A percentile compares a stretch with the other conserved stretches of the same genome.
Conservation (phyloP, 2,797 vertebrate species). For the Chiroxiphia lanceolata region DNA sequence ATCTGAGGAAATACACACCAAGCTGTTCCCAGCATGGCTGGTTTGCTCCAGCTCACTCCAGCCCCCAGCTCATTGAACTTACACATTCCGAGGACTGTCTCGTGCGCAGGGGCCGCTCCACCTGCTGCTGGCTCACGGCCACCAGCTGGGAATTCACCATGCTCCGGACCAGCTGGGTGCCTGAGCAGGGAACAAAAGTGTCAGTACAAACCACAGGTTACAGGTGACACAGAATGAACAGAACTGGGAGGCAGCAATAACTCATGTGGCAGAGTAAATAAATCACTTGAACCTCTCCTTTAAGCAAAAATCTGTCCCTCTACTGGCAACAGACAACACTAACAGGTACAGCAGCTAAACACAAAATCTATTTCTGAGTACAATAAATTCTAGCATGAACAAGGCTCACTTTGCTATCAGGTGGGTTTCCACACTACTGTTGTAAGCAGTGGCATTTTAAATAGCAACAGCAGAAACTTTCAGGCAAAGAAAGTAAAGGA, state of each 20-base stretch:
- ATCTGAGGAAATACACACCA: neutral
- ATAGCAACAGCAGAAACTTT: neutral
- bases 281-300: neutral
- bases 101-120: conserved; percentile 83
- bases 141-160: conserved; percentile 89
- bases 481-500: neutral
- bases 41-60: neutral
- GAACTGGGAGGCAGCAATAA: neutral
- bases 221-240: neutral
- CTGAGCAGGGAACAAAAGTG: conserved; percentile 68
- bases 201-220: neutral
- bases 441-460: neutral
- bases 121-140: conserved; percentile 73
- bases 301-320: neutral
- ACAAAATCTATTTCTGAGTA: neutral
- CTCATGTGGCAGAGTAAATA: neutral
- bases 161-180: conserved; percentile 85
- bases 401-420: neutral
- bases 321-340: neutral
- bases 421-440: neutral
- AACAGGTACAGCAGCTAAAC: neutral
- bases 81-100: conserved; percentile 94
- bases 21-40: neutral
- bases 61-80: conserved; percentile 71
- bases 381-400: neutral